A percentile compares a stretch with the other conserved stretches of the same genome.
These are phyloP conservation scores for Microctenopoma stevenorrisi DNA, from an alignment of 2,797 vertebrate genomes.

Conservation along the genomic window DNA sequence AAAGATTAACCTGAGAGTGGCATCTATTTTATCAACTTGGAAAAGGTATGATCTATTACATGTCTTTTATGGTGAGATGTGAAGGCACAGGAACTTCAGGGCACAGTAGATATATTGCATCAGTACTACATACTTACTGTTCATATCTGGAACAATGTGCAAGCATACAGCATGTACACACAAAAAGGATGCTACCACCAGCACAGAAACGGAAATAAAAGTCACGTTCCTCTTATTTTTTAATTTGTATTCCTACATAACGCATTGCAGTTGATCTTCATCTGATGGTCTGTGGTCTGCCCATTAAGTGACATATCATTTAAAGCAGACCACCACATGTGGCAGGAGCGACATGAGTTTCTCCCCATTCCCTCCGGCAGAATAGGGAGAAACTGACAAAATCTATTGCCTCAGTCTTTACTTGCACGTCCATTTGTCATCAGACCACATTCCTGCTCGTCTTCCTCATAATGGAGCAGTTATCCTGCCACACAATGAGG, in stretches of 20 bases:
- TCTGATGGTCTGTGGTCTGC: slow-evolving; percentile 8
- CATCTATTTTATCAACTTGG: neutral
- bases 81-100: too few relatives aligned
- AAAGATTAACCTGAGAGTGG: too few relatives aligned
- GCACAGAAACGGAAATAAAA: neutral
- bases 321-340: slow-evolving; percentile 53
- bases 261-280: neutral
- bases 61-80: too few relatives aligned
- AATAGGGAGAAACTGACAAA: slow-evolving; percentile 24
- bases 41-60: neutral
- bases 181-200: neutral
- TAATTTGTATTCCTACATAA: neutral
- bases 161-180: neutral
- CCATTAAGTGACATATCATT: slow-evolving; percentile 23
- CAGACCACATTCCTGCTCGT: slow-evolving; percentile 55
- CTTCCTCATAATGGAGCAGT: slow-evolving; percentile 63
- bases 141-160: neutral
- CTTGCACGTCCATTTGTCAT: slow-evolving; percentile 58
- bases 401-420: slow-evolving; percentile 34
- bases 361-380: slow-evolving; percentile 45
- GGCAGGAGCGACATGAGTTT: slow-evolving; percentile 59
- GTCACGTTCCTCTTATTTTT: neutral
- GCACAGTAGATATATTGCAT: too few relatives aligned
- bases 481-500: slow-evolving; percentile 50
- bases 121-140: too few relatives aligned